These are phyloP conservation scores for Philereme vetulata DNA, from an alignment of 2,888 invertebrate species.

Conservation along the genomic window DNA sequence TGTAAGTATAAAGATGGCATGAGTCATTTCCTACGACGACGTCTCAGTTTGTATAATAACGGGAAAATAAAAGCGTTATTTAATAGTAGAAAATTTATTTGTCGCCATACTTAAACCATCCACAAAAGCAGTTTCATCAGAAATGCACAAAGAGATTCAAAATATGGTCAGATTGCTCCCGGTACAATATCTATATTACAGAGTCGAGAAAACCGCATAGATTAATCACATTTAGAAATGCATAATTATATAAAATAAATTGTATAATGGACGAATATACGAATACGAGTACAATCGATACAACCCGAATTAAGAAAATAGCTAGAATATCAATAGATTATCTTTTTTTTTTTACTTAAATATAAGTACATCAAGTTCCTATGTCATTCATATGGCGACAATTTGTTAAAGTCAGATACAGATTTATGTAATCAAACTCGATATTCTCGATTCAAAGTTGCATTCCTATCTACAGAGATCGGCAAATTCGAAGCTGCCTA, in stretches of 20 bases:
- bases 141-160: conserved; percentile 81
- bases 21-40: too few relatives aligned
- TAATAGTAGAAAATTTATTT: conserved; percentile 75
- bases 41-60: background rate
- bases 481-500: too few relatives aligned
- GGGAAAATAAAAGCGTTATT: conserved; percentile 37
- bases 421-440: too few relatives aligned
- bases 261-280: conserved; percentile 75
- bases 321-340: conserved; percentile 50
- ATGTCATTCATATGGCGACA: conserved; percentile 6
- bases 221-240: conserved; percentile 68
- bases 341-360: conserved; percentile 30
- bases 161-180: conserved; percentile 66
- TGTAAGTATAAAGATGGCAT: too few relatives aligned
- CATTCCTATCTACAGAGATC: too few relatives aligned
- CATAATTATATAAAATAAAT: conserved; percentile 56
- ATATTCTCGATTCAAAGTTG: too few relatives aligned
- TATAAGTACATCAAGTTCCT: conserved; percentile 16
- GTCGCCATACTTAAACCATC: conserved; percentile 70
- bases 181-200: conserved; percentile 51
- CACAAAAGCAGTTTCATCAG: conserved; percentile 73
- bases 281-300: conserved; percentile 49
- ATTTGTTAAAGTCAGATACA: too few relatives aligned
- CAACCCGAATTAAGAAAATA: conserved; percentile 68
- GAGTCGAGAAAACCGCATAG: conserved; percentile 45